Evolutionary conservation across 2,113 vertebrate genomes (phyloP).

Genomic region (Peromyscus maniculatus): DNA sequence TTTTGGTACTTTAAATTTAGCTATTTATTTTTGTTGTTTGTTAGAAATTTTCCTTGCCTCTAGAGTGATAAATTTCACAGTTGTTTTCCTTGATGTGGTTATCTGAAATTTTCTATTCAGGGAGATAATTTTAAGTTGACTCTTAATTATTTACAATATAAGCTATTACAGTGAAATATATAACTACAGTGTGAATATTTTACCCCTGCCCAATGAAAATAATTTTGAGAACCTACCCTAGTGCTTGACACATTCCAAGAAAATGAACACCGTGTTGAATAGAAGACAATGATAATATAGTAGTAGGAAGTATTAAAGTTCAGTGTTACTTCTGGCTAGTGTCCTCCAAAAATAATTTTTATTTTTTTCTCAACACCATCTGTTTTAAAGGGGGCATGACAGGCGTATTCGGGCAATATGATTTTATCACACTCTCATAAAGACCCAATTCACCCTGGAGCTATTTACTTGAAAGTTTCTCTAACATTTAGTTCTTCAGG

Average conservation of each 20-base stretch:
- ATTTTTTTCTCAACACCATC: neutral
- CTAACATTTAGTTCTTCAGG: slow-evolving; percentile 13
- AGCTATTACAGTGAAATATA: neutral
- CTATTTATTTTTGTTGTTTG: slow-evolving; percentile 1
- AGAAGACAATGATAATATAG: neutral
- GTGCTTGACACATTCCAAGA: neutral
- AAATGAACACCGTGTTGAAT: neutral
- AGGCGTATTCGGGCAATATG: neutral
- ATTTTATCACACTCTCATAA: slow-evolving; percentile 7
- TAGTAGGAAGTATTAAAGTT: slow-evolving; percentile 14
- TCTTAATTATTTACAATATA: slow-evolving; percentile 6
- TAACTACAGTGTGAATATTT: neutral
- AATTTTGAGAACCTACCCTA: neutral
- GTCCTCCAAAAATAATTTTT: neutral
- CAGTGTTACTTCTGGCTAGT: slow-evolving; percentile 30
- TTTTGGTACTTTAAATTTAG: neutral
- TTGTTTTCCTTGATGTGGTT: neutral
- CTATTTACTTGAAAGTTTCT: slow-evolving; percentile 38
- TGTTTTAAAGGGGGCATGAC: slow-evolving; percentile 4
- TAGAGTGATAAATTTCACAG: neutral
- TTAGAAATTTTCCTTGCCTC: neutral
- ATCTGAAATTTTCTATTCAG: neutral
- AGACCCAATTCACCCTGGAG: slow-evolving; percentile 6
- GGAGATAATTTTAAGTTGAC: slow-evolving; percentile 21
- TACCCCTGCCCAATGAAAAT: neutral